These are phyloP conservation scores for Sebastes cheni DNA, from an alignment of 2,797 vertebrate genomes.

Conservation along the genomic window DNA sequence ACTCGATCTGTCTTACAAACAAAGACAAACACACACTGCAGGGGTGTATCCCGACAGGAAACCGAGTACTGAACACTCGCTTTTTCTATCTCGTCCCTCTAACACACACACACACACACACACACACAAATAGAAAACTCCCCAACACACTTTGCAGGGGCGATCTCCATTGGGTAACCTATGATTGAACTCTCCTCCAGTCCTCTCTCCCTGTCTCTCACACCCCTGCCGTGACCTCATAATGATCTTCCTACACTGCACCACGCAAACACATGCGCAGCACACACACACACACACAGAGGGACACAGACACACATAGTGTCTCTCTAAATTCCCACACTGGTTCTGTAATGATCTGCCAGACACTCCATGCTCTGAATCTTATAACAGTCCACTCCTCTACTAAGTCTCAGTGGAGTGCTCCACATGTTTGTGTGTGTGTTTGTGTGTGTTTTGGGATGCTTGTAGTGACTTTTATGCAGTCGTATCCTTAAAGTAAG, in stretches of 20 bases:
- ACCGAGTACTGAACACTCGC: slow-evolving; percentile 22
- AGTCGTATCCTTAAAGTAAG: neutral
- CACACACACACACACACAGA: neutral
- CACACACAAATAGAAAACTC: neutral
- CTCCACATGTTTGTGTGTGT: neutral
- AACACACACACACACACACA: neutral
- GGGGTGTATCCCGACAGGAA: slow-evolving; percentile 40
- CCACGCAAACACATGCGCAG: slow-evolving; percentile 16
- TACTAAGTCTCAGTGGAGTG: slow-evolving; percentile 28
- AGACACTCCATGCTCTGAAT: slow-evolving; percentile 58
- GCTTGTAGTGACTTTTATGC: neutral
- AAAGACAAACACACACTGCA: slow-evolving; percentile 39
- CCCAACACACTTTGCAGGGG: slow-evolving; percentile 3
- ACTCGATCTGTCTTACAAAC: slow-evolving; percentile 28
- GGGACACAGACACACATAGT: neutral
- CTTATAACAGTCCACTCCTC: slow-evolving; percentile 59
- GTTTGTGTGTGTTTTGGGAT: neutral
- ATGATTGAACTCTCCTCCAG: slow-evolving; percentile 46
- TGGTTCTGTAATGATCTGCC: slow-evolving; percentile 63
- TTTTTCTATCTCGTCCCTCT: neutral
- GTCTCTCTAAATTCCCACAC: slow-evolving; percentile 47
- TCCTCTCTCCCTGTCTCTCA: slow-evolving; percentile 15
- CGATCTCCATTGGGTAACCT: slow-evolving; percentile 40
- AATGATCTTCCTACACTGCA: slow-evolving; percentile 48
- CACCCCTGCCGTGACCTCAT: slow-evolving; percentile 62